Base-by-base conservation (phyloP, 64 coral and sea anemone genomes). In the Acropora yongei region DNA sequence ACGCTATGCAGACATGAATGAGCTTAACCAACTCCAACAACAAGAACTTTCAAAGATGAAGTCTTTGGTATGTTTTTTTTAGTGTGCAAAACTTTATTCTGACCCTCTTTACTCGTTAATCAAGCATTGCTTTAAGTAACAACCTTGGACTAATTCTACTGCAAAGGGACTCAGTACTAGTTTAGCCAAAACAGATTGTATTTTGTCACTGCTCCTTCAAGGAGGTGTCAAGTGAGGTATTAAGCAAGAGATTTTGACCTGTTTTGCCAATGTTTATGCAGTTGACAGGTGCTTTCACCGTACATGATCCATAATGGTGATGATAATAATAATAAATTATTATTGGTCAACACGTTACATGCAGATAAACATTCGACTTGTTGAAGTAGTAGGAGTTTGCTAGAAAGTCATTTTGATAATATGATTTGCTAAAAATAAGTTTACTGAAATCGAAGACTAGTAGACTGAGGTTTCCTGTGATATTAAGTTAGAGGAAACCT, bases 1-100 rank as follows among this genome's bases (percentile, higher is more conserved):
- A 60, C 94, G 94, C 44, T 88, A 92, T 87, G 94, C 82, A 68
- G 89, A 95, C 86, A 87, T 95, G 89, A 90, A 86, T 44, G 94
- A 95, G 53, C 89, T 95, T 13, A 90, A 89, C 74, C 55, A 88
- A 44, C 83, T 95, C 47, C 94, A 95, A 61, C 88, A 95, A 46
- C 89, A 95, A 92, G 94, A 95, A 83, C 86, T 95, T 40, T 71
- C 41, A 63, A 95, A 92, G 91, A 91, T 95, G 89, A 95, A 95
- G 75, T 95, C 94, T 20, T 46, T 95, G 94, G 94, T 95, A 95
- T 68, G 89, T 91, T 82, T 44, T 69, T 63, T 63, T 0, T 63
- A 13, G 11, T 63, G 11, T 8, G 51, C 51, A 55, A 55, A 55
- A 55, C 10, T 7, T 55, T 55, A 55, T 55, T 55, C 6, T 10